These are phyloP conservation scores for Lamprologus lemairii DNA, from an alignment of 2,113 vertebrate genomes.

Conservation along the genomic window DNA sequence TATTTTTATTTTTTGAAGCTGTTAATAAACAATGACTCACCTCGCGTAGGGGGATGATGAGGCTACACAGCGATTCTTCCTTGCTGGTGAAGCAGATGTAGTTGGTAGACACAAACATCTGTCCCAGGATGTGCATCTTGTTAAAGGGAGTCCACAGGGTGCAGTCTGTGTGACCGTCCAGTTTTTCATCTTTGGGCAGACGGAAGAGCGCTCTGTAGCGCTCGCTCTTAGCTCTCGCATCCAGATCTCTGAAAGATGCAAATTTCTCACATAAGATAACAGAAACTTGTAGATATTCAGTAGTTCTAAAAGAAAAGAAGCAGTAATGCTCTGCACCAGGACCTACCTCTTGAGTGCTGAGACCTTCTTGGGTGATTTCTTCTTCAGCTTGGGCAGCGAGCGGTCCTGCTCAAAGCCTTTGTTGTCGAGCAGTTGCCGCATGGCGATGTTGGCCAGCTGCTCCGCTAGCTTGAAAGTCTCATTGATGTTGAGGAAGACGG, in stretches of 20 bases:
- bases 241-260: constrained; percentile 78
- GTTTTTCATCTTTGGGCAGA: constrained; percentile 92
- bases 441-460: constrained; percentile 97
- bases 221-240: constrained; percentile 94
- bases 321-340: background rate
- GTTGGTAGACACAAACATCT: constrained; percentile 99
- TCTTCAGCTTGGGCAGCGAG: constrained; percentile 93
- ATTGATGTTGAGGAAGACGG: constrained; percentile 93
- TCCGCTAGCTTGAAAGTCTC: constrained; percentile 98
- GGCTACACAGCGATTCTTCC: constrained; percentile 90
- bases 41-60: constrained; percentile 96
- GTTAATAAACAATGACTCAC: constrained; percentile 40
- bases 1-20: background rate
- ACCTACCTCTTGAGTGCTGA: constrained; percentile 90
- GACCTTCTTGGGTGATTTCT: constrained; percentile 93
- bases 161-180: constrained; percentile 96
- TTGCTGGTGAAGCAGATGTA: constrained; percentile 99
- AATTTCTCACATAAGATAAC: background rate
- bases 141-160: constrained; percentile 98
- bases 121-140: constrained; percentile 95
- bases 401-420: constrained; percentile 94
- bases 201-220: constrained; percentile 89
- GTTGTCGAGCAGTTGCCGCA: constrained; percentile 94
- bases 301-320: background rate
- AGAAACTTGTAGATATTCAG: background rate